These are phyloP conservation scores for Cyprinodon variegatus DNA, from an alignment of 2,113 vertebrate genomes.

Conservation along the genomic window DNA sequence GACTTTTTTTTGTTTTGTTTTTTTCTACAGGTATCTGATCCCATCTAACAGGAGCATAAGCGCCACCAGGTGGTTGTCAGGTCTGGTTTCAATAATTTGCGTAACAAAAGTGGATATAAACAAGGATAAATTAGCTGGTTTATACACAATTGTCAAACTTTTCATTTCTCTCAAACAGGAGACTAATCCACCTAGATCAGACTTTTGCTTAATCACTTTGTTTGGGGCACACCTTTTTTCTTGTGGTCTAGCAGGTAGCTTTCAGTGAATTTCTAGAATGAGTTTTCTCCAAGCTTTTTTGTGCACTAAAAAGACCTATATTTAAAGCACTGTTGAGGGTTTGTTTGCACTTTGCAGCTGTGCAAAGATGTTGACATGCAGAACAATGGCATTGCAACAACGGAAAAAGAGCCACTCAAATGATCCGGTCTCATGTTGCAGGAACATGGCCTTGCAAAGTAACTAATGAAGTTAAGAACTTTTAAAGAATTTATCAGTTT, in stretches of 20 bases:
- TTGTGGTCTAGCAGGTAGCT: background rate
- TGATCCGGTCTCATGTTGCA: background rate
- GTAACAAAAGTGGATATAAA: background rate
- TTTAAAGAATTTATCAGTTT: no score
- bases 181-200: background rate
- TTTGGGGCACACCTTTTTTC: background rate
- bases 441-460: background rate
- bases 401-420: slow-evolving; percentile 9
- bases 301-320: background rate
- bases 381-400: slow-evolving; percentile 20
- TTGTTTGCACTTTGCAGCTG: slow-evolving; percentile 23
- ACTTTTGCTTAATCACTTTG: background rate
- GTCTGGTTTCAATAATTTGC: background rate
- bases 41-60: background rate
- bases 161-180: background rate
- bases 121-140: background rate
- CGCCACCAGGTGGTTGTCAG: background rate
- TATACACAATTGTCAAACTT: background rate
- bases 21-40: background rate
- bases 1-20: background rate
- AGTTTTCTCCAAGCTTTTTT: slow-evolving; percentile 4
- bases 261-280: background rate
- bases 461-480: background rate
- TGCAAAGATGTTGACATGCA: slow-evolving; percentile 19
- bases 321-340: slow-evolving; percentile 11